Percentiles rank a stretch among this genome's conserved stretches.
phyloP scores from a whole-genome alignment of 2,113 vertebrate genomes.

The Carassius gibelio region DNA sequence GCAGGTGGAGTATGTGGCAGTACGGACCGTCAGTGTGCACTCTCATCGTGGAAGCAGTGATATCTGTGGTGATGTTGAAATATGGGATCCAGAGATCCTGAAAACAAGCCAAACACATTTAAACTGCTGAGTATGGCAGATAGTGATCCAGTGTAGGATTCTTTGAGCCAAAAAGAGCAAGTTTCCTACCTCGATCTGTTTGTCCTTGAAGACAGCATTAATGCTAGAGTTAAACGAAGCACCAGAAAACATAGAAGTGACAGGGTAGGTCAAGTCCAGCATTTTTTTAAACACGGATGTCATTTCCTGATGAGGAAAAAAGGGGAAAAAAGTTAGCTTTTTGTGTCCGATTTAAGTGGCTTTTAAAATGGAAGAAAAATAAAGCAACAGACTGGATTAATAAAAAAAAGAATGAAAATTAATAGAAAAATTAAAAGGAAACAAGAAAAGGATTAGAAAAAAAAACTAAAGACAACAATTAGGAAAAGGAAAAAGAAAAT shows the following conservation, averaged over 20 bases:
- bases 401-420: background rate
- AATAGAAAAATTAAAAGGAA: background rate
- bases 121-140: background rate
- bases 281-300: constrained; percentile 84
- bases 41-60: constrained; percentile 89
- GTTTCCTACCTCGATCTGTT: constrained; percentile 87
- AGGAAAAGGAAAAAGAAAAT: too few species aligned
- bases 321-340: constrained; percentile 6
- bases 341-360: background rate
- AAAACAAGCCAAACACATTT: constrained; percentile 15
- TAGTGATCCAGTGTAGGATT: background rate
- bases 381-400: too few species aligned
- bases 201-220: constrained; percentile 82
- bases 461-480: too few species aligned
- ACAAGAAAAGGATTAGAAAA: too few species aligned
- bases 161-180: background rate
- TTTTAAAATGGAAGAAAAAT: background rate
- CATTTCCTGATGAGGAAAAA: constrained; percentile 78
- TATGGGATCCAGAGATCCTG: constrained; percentile 95
- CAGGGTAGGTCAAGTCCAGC: constrained; percentile 89
- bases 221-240: constrained; percentile 86
- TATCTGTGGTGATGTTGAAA: constrained; percentile 90
- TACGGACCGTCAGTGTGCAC: constrained; percentile 87
- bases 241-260: constrained; percentile 95
- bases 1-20: background rate